These are phyloP conservation scores for Macaria liturata DNA, from an alignment of 2,888 invertebrate genomes.

Conservation along the genomic window DNA sequence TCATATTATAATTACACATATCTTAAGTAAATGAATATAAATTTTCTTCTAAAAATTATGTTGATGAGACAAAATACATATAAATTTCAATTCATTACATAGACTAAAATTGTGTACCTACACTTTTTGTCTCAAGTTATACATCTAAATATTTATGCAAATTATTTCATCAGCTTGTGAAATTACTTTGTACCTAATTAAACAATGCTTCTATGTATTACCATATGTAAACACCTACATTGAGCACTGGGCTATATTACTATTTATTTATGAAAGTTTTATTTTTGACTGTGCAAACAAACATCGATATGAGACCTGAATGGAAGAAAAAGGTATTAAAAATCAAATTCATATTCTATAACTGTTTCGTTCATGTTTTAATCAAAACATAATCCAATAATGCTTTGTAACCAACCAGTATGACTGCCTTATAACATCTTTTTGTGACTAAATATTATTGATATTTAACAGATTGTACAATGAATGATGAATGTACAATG, in stretches of 20 bases:
- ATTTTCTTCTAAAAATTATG: not conserved
- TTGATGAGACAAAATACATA: not conserved
- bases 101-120: too few relatives aligned
- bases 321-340: conserved; percentile 76
- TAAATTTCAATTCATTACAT: too few relatives aligned
- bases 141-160: too few relatives aligned
- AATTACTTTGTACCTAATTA: too few relatives aligned
- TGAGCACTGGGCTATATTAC: too few relatives aligned
- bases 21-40: conserved; percentile 1
- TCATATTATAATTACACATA: not conserved
- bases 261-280: conserved; percentile 40
- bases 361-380: conserved; percentile 21
- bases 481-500: conserved; percentile 1
- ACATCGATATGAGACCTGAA: conserved; percentile 75
- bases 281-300: conserved; percentile 74
- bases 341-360: conserved; percentile 24
- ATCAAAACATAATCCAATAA: conserved; percentile 19
- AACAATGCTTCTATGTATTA: too few relatives aligned
- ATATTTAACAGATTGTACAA: not conserved
- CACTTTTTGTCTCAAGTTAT: too few relatives aligned
- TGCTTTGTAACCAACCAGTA: conserved; percentile 25
- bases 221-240: too few relatives aligned
- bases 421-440: conserved; percentile 10
- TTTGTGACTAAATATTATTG: conserved; percentile 4
- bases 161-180: too few relatives aligned